phyloP scores from a whole-genome alignment of 2,113 vertebrate species.

The Paraplagusia blochii region DNA sequence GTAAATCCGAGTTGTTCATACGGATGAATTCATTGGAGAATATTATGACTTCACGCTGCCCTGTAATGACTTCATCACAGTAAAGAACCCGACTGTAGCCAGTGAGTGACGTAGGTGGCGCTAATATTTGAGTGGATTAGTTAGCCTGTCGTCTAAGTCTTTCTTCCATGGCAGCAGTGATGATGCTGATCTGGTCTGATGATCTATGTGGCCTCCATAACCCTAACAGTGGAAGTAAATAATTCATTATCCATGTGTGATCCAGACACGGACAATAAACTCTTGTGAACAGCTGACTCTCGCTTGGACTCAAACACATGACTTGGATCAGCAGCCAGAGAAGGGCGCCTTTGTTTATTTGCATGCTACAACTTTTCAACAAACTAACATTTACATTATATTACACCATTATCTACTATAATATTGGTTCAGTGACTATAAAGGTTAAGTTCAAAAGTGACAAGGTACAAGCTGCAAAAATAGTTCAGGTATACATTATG shows the following conservation, averaged over 20 bases:
- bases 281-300: constrained; percentile 34
- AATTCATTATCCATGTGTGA: constrained; percentile 3
- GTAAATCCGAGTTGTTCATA: not conserved
- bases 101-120: constrained; percentile 9
- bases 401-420: too few relatives aligned
- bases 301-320: constrained; percentile 30
- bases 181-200: constrained; percentile 26
- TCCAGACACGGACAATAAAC: not conserved
- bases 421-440: too few relatives aligned
- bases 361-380: too few relatives aligned
- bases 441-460: too few relatives aligned
- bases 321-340: constrained; percentile 7
- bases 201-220: constrained; percentile 32
- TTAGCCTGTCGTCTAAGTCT: constrained; percentile 1
- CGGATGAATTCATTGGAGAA: not conserved
- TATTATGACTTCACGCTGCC: not conserved
- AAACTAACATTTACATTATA: too few relatives aligned
- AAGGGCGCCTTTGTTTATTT: constrained; percentile 38
- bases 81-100: not conserved
- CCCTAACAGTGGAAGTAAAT: constrained; percentile 3
- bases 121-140: constrained; percentile 41
- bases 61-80: too few relatives aligned
- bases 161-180: constrained; percentile 16
- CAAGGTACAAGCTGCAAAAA: too few relatives aligned
- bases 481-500: too few relatives aligned